These are phyloP conservation scores for Myopa testacea DNA, from an alignment of 2,888 invertebrate genomes.

Conservation along the genomic window DNA sequence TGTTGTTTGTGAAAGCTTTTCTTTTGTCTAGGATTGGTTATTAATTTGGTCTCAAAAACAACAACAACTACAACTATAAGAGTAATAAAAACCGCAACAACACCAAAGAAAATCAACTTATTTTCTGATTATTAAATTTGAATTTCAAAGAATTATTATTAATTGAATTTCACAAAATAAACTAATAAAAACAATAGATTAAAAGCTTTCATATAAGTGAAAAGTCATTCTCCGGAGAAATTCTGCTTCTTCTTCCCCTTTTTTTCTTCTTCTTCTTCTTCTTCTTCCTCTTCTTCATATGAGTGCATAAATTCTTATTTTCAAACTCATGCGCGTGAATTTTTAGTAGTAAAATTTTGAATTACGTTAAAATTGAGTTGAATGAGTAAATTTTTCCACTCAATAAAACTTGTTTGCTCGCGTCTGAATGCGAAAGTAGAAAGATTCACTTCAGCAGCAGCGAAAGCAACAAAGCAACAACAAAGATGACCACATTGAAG, in stretches of 20 bases:
- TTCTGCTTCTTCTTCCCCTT: background rate
- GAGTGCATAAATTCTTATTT: too few relatives aligned
- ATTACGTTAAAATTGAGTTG: background rate
- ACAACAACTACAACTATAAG: background rate
- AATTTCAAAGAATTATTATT: too few relatives aligned
- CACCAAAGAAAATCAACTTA: background rate
- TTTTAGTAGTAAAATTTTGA: background rate
- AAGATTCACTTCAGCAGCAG: background rate
- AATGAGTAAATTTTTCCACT: background rate
- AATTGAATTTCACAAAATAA: too few relatives aligned
- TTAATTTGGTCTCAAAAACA: slow-evolving; percentile 11
- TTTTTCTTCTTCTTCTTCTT: background rate
- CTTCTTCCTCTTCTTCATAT: background rate
- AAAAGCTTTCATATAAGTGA: too few relatives aligned
- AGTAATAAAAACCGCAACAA: background rate
- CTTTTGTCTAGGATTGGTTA: slow-evolving; percentile 19
- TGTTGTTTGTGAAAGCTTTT: slow-evolving; percentile 8
- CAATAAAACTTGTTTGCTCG: background rate
- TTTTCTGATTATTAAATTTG: slow-evolving; percentile 5
- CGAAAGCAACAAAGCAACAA: background rate
- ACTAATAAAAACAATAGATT: too few relatives aligned
- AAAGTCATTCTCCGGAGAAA: too few relatives aligned
- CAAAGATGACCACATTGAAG: background rate
- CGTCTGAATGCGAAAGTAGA: too few relatives aligned
- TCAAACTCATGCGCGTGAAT: background rate